These are phyloP conservation scores for Apaloderma vittatum DNA, from an alignment of 2,113 vertebrate genomes.

Conservation along the genomic window DNA sequence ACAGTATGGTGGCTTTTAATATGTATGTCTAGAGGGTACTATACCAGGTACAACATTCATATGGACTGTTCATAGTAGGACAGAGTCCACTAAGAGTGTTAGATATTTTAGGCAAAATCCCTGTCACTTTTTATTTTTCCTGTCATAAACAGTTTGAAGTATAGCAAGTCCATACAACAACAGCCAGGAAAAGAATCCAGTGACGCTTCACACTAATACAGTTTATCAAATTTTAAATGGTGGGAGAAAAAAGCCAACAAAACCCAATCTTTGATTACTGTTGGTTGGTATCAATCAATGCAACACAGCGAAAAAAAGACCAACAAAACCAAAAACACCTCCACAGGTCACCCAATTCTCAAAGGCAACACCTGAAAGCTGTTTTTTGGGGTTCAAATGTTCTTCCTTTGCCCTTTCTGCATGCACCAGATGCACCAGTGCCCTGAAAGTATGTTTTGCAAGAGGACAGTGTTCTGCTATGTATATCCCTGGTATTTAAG, in stretches of 20 bases:
- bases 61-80: not conserved
- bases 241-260: not conserved
- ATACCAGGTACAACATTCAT: not conserved
- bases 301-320: not conserved
- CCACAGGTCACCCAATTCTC: rapidly evolving
- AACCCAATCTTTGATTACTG: rapidly evolving
- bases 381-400: rapidly evolving
- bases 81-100: not conserved
- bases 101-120: not conserved
- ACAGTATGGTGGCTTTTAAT: not conserved
- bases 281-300: not conserved
- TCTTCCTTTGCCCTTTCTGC: not conserved
- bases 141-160: not conserved
- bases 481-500: not conserved
- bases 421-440: not conserved
- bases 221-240: not conserved
- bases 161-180: not conserved
- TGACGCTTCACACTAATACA: not conserved
- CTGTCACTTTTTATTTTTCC: not conserved
- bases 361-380: not conserved
- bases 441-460: not conserved
- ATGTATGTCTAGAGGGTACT: not conserved
- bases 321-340: no score
- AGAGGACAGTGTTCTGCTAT: not conserved
- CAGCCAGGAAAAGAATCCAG: not conserved